Evolutionary conservation across 2,797 vertebrate genomes (phyloP), one percentile per base, ranked within the genome.

Genomic region (Silurus lanzhouensis): DNA sequence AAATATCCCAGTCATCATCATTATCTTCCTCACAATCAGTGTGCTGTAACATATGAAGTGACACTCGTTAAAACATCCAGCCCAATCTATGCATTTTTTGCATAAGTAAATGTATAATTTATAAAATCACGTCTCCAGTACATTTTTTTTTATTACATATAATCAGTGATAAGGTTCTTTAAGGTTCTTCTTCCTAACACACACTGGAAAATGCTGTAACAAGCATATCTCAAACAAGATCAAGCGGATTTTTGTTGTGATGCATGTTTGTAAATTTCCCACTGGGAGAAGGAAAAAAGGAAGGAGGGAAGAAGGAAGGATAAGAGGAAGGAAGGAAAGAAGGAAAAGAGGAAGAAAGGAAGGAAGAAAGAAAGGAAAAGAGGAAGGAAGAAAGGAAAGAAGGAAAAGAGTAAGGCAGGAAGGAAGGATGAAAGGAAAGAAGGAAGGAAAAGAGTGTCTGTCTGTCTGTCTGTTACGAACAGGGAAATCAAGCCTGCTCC

Each of bases 1-100:
- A 97, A 66, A 96, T 91, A 85, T 96, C 92, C 96, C 96, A 97
- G 12, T 97, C 96, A 1, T 95, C 94, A 0, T 95, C 94, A 1
- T 95, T 93, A 6, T 94, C 93, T 20, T 83, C 75, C 38, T 52
- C 92, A 10, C 91, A 90, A 61, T 97, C 96, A 83, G 93, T 87
- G 19, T 92, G 92, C 98, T 99, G 90, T 85, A 1, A 86, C 57
- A 87, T 70, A 88, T 25, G 10, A 74, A 71, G 19, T 46, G 12
- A 71, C 71, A 72, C 27, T 27, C 66, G 8, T 64, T 67, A 67
- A 71, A 46, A 71, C 9, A 22, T 22, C 19, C 38, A 46, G 20
- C 10, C 13, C 27, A 72, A 52, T 72, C 9, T 46, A 27, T 15
- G 19, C 19, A 46, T 20, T 13, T 15, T 31, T 31, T 67, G 64